Conservation (phyloP, 2,888 invertebrate genomes). For the Drosophila phalerata region DNA sequence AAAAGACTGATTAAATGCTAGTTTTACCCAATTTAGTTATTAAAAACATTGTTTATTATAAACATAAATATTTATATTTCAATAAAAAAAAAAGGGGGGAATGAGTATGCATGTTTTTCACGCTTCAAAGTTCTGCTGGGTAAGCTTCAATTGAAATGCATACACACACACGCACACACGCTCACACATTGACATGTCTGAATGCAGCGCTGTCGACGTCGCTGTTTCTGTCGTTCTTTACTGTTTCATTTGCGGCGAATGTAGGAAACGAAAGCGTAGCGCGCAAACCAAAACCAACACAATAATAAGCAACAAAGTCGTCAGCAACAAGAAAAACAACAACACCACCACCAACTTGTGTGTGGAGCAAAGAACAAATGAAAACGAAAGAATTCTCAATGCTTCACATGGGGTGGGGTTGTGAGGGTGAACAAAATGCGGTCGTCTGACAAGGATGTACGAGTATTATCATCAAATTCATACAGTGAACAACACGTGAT, state of each 20-base stretch:
- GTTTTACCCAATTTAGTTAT: too few species aligned
- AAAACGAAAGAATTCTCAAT: constrained; percentile 41
- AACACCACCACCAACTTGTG: constrained; percentile 21
- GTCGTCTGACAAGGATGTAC: constrained; percentile 49
- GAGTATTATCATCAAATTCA: constrained; percentile 32
- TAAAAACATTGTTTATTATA: too few species aligned
- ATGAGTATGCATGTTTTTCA: constrained; percentile 6
- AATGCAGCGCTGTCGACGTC: constrained; percentile 30
- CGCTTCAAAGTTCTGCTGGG: constrained; percentile 25
- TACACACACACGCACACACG: constrained; percentile 3
- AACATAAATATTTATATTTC: too few species aligned
- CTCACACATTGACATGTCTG: constrained; percentile 11
- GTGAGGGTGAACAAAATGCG: constrained; percentile 30
- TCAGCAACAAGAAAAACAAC: constrained; percentile 18
- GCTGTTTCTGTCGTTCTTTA: constrained; percentile 32
- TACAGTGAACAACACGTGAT: constrained; percentile 37
- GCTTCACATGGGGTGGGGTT: constrained; percentile 30
- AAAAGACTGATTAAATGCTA: too few species aligned
- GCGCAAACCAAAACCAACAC: constrained; percentile 39
- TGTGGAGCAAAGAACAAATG: constrained; percentile 26
- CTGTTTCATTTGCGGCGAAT: constrained; percentile 27
- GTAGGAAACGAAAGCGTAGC: constrained; percentile 50
- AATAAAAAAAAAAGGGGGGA: neutral
- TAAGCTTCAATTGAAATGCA: constrained; percentile 25
- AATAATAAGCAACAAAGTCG: constrained; percentile 30